phyloP scores from a whole-genome alignment of 1,140 invertebrate species.

The Drosophila baimaii region DNA sequence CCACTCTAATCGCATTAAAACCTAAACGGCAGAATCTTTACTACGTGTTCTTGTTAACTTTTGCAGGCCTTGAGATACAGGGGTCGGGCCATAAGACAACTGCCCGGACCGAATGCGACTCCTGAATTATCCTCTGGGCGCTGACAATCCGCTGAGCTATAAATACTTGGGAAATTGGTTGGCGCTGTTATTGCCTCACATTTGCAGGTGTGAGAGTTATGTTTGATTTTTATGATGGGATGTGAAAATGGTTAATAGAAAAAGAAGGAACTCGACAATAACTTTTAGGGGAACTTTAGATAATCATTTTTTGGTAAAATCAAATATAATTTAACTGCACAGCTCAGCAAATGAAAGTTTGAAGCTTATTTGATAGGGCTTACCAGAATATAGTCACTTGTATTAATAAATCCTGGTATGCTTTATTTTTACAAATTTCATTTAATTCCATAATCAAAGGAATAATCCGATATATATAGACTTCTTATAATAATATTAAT shows the following conservation, averaged over 20 bases:
- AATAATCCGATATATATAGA: no score
- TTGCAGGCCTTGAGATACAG: constrained; percentile 30
- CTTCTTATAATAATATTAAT: no score
- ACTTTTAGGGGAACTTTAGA: not conserved
- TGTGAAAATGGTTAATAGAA: not conserved
- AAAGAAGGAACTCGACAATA: no score
- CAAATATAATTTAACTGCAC: no score
- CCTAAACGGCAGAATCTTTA: constrained; percentile 74
- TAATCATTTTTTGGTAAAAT: no score
- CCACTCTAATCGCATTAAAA: constrained; percentile 78
- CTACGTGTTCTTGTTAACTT: constrained; percentile 80
- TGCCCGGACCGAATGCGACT: constrained; percentile 4
- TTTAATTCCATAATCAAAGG: no score
- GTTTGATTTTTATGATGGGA: not conserved
- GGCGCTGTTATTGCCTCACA: constrained; percentile 5
- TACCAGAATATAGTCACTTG: no score
- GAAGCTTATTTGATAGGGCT: not conserved
- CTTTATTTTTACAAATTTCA: no score
- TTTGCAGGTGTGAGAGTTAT: not conserved
- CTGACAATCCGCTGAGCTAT: constrained; percentile 38
- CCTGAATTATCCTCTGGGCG: constrained; percentile 23
- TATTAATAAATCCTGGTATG: no score
- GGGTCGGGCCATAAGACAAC: constrained; percentile 10
- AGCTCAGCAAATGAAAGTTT: no score
- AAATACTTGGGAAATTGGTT: constrained; percentile 38